phyloP scores from a whole-genome alignment of 2,888 invertebrate genomes.

The Anthrax anthrax region DNA sequence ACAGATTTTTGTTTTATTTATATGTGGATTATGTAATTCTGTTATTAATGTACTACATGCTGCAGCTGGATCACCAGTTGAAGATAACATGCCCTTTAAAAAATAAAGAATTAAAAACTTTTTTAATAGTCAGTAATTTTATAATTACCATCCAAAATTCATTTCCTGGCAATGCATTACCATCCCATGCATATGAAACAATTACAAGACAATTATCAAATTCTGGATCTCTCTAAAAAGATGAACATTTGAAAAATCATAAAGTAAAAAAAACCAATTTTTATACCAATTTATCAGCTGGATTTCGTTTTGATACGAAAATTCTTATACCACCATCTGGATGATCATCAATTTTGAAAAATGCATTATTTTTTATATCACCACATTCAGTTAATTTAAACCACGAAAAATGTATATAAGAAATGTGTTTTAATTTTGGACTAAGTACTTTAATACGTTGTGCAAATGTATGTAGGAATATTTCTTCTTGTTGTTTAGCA shows the following conservation, averaged over 20 bases:
- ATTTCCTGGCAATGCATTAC: slow-evolving; percentile 57
- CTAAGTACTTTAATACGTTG: slow-evolving; percentile 41
- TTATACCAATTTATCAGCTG: slow-evolving; percentile 37
- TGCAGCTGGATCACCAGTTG: slow-evolving; percentile 42
- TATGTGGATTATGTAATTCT: slow-evolving; percentile 42
- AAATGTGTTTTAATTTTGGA: slow-evolving; percentile 38
- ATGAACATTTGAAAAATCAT: too few species aligned
- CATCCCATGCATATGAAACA: slow-evolving; percentile 58
- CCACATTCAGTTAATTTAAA: slow-evolving; percentile 38
- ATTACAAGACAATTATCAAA: slow-evolving; percentile 40
- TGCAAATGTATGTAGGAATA: slow-evolving; percentile 49
- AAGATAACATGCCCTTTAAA: slow-evolving; percentile 15
- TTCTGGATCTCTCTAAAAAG: slow-evolving; percentile 20
- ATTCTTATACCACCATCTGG: slow-evolving; percentile 37
- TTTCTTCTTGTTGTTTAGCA: slow-evolving; percentile 43
- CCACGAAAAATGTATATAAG: slow-evolving; percentile 52
- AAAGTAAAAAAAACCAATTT: too few species aligned
- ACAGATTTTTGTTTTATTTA: slow-evolving; percentile 36
- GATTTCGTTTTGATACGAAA: slow-evolving; percentile 40
- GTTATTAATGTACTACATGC: slow-evolving; percentile 43
- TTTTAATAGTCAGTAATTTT: background rate
- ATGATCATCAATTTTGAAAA: slow-evolving; percentile 19
- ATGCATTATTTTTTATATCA: slow-evolving; percentile 35
- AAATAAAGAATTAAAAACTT: background rate
- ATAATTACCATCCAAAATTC: slow-evolving; percentile 48